These are phyloP conservation scores for Nicator chloris DNA, from an alignment of 2,113 vertebrate species.

Conservation along the genomic window DNA sequence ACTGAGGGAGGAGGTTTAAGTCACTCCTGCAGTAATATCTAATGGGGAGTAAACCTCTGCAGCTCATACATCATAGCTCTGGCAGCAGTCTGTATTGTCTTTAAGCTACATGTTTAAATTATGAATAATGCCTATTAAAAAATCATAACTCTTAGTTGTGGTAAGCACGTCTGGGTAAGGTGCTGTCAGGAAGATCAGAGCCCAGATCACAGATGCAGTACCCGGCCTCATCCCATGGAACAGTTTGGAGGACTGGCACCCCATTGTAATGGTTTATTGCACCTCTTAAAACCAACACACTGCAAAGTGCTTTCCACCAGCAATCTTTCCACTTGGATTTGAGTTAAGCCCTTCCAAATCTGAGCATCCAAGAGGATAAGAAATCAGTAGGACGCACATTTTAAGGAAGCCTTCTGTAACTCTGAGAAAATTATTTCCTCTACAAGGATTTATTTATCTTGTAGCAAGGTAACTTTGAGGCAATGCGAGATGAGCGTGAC, in stretches of 20 bases:
- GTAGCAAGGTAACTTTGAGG: background rate
- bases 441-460: background rate
- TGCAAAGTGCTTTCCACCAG: background rate
- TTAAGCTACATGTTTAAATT: conserved; percentile 2
- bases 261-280: background rate
- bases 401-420: background rate
- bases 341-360: background rate
- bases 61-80: background rate
- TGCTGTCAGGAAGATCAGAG: background rate
- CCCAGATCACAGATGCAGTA: background rate
- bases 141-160: background rate
- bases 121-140: conserved; percentile 12
- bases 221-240: background rate
- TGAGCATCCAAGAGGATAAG: background rate
- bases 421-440: background rate
- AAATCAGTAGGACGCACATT: background rate
- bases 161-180: background rate
- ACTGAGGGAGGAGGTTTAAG: conserved; percentile 12
- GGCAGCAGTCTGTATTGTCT: background rate
- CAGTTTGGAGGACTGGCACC: background rate
- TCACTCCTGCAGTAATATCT: background rate
- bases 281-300: background rate
- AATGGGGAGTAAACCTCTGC: background rate
- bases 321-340: background rate
- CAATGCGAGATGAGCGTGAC: accelerated